Percentiles rank a stretch among this genome's conserved stretches.
These are phyloP conservation scores for Torymus auratus DNA, from an alignment of 2,888 invertebrate genomes.

Conservation along the genomic window DNA sequence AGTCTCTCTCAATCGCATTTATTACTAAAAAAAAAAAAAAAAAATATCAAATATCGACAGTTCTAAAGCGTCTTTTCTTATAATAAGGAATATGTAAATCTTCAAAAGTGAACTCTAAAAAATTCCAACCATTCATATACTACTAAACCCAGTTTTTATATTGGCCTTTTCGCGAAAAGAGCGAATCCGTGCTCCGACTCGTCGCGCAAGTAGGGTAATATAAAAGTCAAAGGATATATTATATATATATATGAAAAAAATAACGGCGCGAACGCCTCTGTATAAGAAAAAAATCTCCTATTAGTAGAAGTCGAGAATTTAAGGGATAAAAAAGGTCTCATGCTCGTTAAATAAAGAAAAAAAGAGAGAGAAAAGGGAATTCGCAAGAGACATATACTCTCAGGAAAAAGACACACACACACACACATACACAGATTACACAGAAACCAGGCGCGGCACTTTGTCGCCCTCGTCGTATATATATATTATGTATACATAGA, in stretches of 20 bases:
- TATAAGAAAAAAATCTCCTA: conserved; percentile 45
- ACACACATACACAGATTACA: conserved; percentile 11
- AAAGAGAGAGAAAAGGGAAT: neutral
- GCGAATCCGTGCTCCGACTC: conserved; percentile 50
- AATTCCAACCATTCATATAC: conserved; percentile 3
- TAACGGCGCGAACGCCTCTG: conserved; percentile 41
- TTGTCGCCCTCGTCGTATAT: conserved; percentile 15
- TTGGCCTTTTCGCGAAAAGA: conserved; percentile 24
- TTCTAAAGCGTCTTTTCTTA: conserved; percentile 26
- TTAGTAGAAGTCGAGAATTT: conserved; percentile 51
- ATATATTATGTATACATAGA: neutral
- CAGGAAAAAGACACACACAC: conserved; percentile 5
- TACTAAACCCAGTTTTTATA: conserved; percentile 22
- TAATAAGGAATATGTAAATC: conserved; percentile 33
- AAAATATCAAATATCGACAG: conserved; percentile 20
- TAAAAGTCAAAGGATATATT: conserved; percentile 36
- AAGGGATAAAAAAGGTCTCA: conserved; percentile 43
- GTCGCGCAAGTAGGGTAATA: conserved; percentile 27
- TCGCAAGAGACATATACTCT: conserved; percentile 13
- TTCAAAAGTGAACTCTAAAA: conserved; percentile 39
- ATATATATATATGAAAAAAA: too few relatives aligned
- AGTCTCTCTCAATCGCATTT: neutral
- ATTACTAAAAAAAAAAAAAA: neutral
- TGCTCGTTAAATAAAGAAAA: conserved; percentile 41
- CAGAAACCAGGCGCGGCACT: conserved; percentile 44